Evolutionary conservation across 2,113 vertebrate species (phyloP), one percentile per base, ranked within the genome.

Genomic region (Pavo muticus): DNA sequence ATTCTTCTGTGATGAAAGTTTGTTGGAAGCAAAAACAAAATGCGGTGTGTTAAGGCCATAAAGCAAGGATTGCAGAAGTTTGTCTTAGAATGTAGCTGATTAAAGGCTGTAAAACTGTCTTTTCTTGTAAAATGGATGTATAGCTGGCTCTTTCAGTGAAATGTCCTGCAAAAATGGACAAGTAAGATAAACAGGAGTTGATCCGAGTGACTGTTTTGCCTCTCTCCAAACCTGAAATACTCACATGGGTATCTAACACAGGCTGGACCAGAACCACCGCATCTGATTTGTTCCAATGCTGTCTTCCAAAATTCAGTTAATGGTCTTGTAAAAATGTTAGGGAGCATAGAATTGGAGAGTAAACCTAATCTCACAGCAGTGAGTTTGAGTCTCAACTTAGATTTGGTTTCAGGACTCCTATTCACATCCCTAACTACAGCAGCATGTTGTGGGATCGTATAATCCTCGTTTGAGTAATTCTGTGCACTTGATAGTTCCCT

Each of bases 401-500:
- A 42, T 76, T 45, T 45, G 19, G 7, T 39, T 85, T 54, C 42
- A 75, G 40, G n/a, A 24, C 50, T 81, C 45, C 82, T 39, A 21
- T 92, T 92, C 9, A 0, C 32, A 13, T 79, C 77, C 45, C 3
- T 82, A 91, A 24, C 25, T 70, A 32, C 44, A 30, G 63, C 60
- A 77, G 39, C 50, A 48, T 0, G 1, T 56, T 74, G 20, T 77
- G 50, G 78, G 39, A 71, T 67, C 21, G 50, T 67, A 80, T 35
- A 82, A 92, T n/a, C 25, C 29, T 6, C 20, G 87, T 77, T 71
- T 39, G 59, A 88, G 39, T 80, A 88, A 56, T 81, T 77, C 75
- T 71, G 24, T 88, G 64, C 50, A 50, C 56, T 23, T 82, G 39
- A 16, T 17, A 54, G 27, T 54, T 17, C 27, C 27, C 52, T 30